Evolutionary conservation across 2,797 vertebrate species (phyloP), one percentile per base, ranked within the genome.

Genomic region (Acrossocheilus fasciatus): DNA sequence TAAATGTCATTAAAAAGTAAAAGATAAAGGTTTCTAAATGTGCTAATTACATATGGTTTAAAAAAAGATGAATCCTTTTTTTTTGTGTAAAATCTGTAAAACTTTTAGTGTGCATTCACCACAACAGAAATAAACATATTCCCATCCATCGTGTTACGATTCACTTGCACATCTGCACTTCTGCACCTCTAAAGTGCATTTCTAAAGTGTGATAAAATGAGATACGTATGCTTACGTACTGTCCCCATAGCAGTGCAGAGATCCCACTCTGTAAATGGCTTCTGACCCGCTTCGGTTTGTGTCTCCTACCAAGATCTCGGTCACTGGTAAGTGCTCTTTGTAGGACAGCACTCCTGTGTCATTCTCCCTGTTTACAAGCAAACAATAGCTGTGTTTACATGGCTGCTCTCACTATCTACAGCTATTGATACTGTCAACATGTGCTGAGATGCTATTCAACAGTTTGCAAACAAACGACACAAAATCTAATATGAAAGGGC

Each of bases 281-380:
- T 96, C 96, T 39, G 97, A 97, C 83, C 96, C 95, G 82, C 94
- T 94, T 93, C 96, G 93, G 93, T 96, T 96, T 66, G 95, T 96
- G 88, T 97, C 97, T 66, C 96, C 96, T 88, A 97, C 94, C 84
- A 97, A 93, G 90, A 97, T 96, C 93, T 96, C 95, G 87, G 94
- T 96, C 91, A 97, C 94, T 73, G 97, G 97, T 90, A 97, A 95
- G 92, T 97, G 97, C 84, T 96, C 96, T 95, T 97, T 97, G 93
- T 96, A 96, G 91, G 95, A 92, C 78, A 97, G 94, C 79, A 96
- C 89, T 80, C 97, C 97, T 0, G 95, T 96, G 87, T 97, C 96
- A 76, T 96, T 96, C 89, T 96, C 93, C 97, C 97, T 96, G 91
- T 14, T 74, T 6, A 92, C 92, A 91, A 86, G 14, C 43, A 86